These are phyloP conservation scores for Trachelus iudaicus DNA, from an alignment of 2,888 invertebrate species.

Conservation along the genomic window DNA sequence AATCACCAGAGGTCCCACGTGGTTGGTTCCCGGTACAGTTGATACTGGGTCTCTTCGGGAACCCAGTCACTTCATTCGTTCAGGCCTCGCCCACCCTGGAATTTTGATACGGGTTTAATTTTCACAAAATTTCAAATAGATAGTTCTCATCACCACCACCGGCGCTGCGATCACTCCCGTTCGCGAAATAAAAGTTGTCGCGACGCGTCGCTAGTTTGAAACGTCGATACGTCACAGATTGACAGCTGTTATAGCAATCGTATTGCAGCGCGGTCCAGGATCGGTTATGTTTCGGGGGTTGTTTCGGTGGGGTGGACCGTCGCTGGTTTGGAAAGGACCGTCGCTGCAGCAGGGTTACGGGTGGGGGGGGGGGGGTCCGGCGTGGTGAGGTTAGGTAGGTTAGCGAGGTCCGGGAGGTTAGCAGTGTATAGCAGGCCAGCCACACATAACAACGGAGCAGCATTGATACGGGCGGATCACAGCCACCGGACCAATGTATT, in stretches of 20 bases:
- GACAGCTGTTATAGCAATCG: slow-evolving; percentile 43
- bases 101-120: too few relatives aligned
- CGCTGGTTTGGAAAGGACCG: slow-evolving; percentile 5
- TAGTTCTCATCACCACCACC: not conserved
- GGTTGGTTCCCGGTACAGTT: not conserved
- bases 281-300: slow-evolving; percentile 12
- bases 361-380: slow-evolving; percentile 1
- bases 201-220: slow-evolving; percentile 22
- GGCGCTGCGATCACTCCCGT: not conserved
- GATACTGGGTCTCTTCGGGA: not conserved
- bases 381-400: slow-evolving; percentile 24
- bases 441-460: slow-evolving; percentile 61
- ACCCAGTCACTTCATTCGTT: not conserved
- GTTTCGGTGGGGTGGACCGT: slow-evolving; percentile 4
- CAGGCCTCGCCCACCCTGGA: too few relatives aligned
- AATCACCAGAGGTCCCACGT: not conserved
- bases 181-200: slow-evolving; percentile 8
- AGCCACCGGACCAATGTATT: slow-evolving; percentile 64
- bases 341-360: slow-evolving; percentile 24
- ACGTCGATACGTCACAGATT: slow-evolving; percentile 44
- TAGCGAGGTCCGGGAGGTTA: slow-evolving; percentile 26
- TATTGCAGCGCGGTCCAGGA: slow-evolving; percentile 37
- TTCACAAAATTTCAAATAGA: too few relatives aligned
- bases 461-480: slow-evolving; percentile 66
- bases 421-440: slow-evolving; percentile 20